Evolutionary conservation across 2,797 vertebrate species (phyloP), one percentile per base, ranked within the genome.

Genomic region (Heteromormyrus szaboi): DNA sequence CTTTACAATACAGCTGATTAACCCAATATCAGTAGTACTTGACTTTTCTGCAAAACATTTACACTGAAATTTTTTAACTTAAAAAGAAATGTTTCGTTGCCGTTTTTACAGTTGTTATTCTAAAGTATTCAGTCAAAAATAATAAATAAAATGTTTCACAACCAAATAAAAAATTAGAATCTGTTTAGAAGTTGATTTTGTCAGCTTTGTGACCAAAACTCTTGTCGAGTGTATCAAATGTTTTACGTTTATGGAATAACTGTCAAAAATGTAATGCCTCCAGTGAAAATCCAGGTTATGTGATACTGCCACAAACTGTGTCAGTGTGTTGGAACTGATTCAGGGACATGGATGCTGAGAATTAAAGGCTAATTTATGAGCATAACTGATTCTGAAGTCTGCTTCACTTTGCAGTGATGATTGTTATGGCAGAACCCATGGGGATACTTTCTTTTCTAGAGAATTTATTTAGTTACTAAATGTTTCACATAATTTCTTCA

Each of bases 381-480:
- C 46, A 81, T 81, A 46, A n/a, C 76, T 81, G 76, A 81, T 46
- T 81, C 76, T 85, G 22, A 85, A 85, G 83, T 85, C 83, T 85
- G 83, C 48, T 50, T 50, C 48, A 46, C 11, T 85, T 85, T 53
- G 8, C 44, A 85, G 48, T 51, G 12, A 29, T 51, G 83, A 25
- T 14, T 83, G 17, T 51, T 29, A 25, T 85, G 8, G 22, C 22
- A 85, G 46, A 50, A 51, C 83, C 22, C 44, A 85, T 29, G 8
- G 81, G 50, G 81, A 81, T 46, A 3, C 17, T 81, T 81, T 19
- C 17, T 81, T 76, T 76, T 76, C 68, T 81, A 81, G 76, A 81
- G 41, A 81, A 46, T 44, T 81, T 81, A 81, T 81, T 81, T 81
- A 81, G 76, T 81, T 46, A 81, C 19, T 81, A 33, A 85, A 50